phyloP scores from a whole-genome alignment of 2,797 vertebrate species.

The Ara ararauna region DNA sequence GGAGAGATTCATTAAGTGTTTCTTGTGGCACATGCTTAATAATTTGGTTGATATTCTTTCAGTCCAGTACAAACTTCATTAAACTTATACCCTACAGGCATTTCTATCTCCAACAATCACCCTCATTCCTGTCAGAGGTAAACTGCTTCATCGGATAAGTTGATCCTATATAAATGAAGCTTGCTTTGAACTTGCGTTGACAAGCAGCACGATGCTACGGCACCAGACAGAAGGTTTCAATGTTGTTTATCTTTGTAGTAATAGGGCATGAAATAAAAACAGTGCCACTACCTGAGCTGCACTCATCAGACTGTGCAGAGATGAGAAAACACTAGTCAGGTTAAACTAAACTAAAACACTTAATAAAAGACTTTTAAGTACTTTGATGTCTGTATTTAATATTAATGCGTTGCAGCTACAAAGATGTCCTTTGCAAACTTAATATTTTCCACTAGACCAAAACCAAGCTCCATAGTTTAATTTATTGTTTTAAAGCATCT shows the following conservation, averaged over 20 bases:
- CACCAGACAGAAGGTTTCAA: background rate
- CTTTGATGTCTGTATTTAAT: background rate
- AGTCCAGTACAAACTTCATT: slow-evolving; percentile 74
- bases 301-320: background rate
- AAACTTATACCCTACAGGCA: slow-evolving; percentile 59
- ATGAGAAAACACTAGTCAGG: background rate
- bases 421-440: background rate
- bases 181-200: background rate
- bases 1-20: slow-evolving; percentile 68
- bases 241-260: background rate
- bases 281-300: background rate
- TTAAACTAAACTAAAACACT: background rate
- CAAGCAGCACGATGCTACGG: background rate
- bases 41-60: slow-evolving; percentile 44
- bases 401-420: background rate
- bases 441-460: background rate
- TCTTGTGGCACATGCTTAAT: slow-evolving; percentile 59
- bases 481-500: background rate
- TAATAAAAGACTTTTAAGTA: background rate
- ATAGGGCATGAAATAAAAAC: background rate
- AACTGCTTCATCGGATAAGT: slow-evolving; percentile 48
- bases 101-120: slow-evolving; percentile 33
- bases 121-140: slow-evolving; percentile 56
- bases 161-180: background rate
- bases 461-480: background rate